These are phyloP conservation scores for Anoplophora glabripennis DNA, from an alignment of 1,140 invertebrate genomes.

Conservation along the genomic window DNA sequence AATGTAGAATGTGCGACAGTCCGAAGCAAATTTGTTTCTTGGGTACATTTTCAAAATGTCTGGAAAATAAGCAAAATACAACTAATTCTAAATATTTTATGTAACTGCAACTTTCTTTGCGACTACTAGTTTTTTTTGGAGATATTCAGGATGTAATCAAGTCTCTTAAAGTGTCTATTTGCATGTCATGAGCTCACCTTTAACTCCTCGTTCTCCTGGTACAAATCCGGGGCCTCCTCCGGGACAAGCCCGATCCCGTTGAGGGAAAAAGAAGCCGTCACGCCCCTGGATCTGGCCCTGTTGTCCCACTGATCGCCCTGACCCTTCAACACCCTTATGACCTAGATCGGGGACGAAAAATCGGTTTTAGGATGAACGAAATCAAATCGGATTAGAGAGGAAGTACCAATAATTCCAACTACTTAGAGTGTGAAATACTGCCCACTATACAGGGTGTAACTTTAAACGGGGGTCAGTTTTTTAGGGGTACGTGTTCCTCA, in stretches of 20 bases:
- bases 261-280: constrained; percentile 79
- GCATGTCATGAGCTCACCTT: constrained; percentile 58
- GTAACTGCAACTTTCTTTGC: no score
- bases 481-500: no score
- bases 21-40: no score
- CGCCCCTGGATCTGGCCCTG: constrained; percentile 70
- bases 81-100: no score
- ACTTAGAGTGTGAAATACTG: no score
- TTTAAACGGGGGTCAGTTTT: no score
- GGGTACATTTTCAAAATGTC: no score
- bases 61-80: no score
- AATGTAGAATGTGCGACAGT: no score
- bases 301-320: constrained; percentile 86
- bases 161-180: not conserved
- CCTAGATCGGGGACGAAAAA: constrained; percentile 49
- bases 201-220: constrained; percentile 86
- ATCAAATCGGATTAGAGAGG: not conserved
- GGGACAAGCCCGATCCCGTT: constrained; percentile 78
- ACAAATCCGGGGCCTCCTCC: constrained; percentile 79
- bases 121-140: no score
- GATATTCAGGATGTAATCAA: no score
- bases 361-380: not conserved
- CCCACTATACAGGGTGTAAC: no score
- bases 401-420: not conserved
- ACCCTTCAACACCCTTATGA: constrained; percentile 73